A percentile compares a stretch with the other conserved stretches of the same genome.
phyloP scores from a whole-genome alignment of 1,140 invertebrate species.

The Hycleus cichorii region DNA sequence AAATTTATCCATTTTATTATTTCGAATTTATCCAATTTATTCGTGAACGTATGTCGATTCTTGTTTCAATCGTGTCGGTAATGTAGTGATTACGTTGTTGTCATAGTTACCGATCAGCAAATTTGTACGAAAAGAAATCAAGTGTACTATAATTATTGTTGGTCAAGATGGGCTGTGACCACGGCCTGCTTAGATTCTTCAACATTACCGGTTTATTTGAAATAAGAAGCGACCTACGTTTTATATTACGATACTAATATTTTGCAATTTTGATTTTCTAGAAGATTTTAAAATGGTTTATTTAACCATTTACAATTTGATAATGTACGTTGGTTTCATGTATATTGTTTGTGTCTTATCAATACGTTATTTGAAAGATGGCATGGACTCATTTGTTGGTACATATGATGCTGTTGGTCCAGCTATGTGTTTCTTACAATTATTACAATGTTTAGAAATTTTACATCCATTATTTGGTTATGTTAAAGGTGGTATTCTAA shows the following conservation, averaged over 20 bases:
- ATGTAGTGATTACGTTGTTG: too few species aligned
- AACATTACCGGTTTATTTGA: too few species aligned
- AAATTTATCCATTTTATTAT: background rate
- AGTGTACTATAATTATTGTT: background rate
- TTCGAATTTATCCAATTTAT: too few species aligned
- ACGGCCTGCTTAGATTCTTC: too few species aligned
- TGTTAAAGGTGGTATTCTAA: slow-evolving; percentile 62
- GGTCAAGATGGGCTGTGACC: too few species aligned
- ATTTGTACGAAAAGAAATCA: background rate
- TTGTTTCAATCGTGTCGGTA: too few species aligned
- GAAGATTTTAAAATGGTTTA: slow-evolving; percentile 80
- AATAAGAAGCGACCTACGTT: too few species aligned
- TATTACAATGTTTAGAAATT: slow-evolving; percentile 79
- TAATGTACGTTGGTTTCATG: slow-evolving; percentile 81
- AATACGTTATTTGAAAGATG: slow-evolving; percentile 67
- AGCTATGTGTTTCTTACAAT: slow-evolving; percentile 74
- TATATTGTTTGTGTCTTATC: slow-evolving; percentile 70
- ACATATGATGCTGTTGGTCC: slow-evolving; percentile 71
- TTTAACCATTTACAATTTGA: slow-evolving; percentile 82
- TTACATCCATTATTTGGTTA: slow-evolving; percentile 85
- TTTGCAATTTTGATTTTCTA: slow-evolving; percentile 42
- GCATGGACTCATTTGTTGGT: slow-evolving; percentile 60
- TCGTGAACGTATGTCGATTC: too few species aligned
- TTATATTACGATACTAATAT: background rate
- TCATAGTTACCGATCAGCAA: too few species aligned